Evolutionary conservation across 2,113 vertebrate species (phyloP).

Genomic region (Plestiodon gilberti): DNA sequence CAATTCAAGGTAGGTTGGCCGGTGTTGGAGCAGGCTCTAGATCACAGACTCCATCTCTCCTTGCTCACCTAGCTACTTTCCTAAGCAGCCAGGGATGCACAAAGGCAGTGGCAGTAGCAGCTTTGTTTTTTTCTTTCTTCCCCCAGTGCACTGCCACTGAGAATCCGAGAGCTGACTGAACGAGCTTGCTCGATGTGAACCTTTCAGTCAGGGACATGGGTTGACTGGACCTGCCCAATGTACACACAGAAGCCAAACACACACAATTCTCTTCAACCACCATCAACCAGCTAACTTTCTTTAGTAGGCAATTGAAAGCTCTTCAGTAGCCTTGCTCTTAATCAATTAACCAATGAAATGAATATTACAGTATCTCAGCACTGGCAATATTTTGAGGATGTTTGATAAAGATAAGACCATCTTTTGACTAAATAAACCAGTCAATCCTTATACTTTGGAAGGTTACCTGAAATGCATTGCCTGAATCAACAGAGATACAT

Average conservation of each 20-base stretch:
- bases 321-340: background rate
- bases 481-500: conserved; percentile 22
- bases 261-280: background rate
- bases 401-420: conserved; percentile 1
- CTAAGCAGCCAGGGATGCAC: no score
- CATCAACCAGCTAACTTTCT: background rate
- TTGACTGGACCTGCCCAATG: background rate
- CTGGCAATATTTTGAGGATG: background rate
- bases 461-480: background rate
- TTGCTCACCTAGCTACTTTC: no score
- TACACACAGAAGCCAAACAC: background rate
- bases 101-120: no score
- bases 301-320: background rate
- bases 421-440: background rate
- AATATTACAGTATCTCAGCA: background rate
- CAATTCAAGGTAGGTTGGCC: no score
- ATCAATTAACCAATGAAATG: background rate
- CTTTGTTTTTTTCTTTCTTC: no score
- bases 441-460: background rate
- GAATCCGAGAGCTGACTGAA: no score
- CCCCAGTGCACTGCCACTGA: no score
- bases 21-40: no score
- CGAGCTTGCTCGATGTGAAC: no score
- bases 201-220: no score
- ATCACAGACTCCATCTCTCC: no score